Evolutionary conservation across 2,797 vertebrate species (phyloP).

Genomic region (Sphenopsis melanotis): DNA sequence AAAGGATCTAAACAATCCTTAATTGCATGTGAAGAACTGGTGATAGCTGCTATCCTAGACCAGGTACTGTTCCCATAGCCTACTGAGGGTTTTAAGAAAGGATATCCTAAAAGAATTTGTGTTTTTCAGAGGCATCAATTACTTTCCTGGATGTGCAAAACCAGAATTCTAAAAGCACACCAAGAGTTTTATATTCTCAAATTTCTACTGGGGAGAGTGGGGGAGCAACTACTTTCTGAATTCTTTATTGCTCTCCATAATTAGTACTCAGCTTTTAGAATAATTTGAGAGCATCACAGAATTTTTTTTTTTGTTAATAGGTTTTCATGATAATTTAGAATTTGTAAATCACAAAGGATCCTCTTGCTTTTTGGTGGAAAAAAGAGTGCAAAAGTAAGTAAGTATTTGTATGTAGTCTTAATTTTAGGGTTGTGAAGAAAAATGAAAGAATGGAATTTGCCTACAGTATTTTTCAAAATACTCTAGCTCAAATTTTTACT

Average conservation of each 20-base stretch:
- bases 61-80: neutral
- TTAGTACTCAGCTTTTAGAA: neutral
- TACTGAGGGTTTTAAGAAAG: neutral
- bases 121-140: neutral
- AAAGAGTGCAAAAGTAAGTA: neutral
- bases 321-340: neutral
- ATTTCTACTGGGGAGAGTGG: neutral
- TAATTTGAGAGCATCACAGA: neutral
- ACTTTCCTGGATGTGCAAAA: neutral
- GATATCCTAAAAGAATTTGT: neutral
- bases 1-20: neutral
- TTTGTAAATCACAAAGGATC: neutral
- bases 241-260: neutral
- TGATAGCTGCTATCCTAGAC: neutral
- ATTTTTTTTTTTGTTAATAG: neutral
- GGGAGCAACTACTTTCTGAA: neutral
- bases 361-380: neutral
- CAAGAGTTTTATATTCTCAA: neutral
- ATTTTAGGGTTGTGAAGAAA: constrained; percentile 66
- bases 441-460: constrained; percentile 35
- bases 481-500: constrained; percentile 12
- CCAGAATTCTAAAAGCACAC: neutral
- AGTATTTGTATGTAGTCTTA: constrained; percentile 19
- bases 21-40: neutral
- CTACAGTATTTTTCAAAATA: constrained; percentile 59